Percentiles rank a stretch among this genome's conserved stretches.
These are phyloP conservation scores for Sebastes trivittatus DNA, from an alignment of 2,797 vertebrate species.

Conservation along the genomic window DNA sequence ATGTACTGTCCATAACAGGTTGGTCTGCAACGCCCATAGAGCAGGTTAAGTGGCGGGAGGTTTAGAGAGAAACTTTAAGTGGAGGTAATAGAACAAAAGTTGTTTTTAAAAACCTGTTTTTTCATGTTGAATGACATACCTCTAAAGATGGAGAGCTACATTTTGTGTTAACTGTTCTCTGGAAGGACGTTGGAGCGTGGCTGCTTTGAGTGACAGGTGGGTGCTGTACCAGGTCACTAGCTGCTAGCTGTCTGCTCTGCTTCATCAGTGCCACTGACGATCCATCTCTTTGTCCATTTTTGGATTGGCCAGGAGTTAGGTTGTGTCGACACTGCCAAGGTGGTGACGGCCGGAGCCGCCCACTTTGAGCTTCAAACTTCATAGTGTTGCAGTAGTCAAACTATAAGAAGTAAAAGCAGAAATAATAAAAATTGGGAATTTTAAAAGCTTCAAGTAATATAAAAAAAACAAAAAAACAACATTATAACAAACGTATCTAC, in stretches of 20 bases:
- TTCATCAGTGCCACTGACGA: neutral
- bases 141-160: neutral
- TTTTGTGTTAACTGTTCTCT: neutral
- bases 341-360: neutral
- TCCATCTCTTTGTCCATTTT: neutral
- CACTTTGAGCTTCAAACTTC: neutral
- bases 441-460: too few species aligned
- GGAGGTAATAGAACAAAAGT: neutral
- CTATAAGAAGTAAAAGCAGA: too few species aligned
- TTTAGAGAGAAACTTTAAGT: neutral
- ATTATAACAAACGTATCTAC: too few species aligned
- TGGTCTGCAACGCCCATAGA: neutral
- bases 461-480: too few species aligned
- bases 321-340: neutral
- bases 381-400: too few species aligned
- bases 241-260: too few species aligned
- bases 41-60: neutral
- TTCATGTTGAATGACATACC: neutral
- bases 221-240: neutral
- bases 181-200: neutral
- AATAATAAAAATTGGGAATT: too few species aligned
- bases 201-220: neutral
- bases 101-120: neutral
- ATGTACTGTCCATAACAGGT: conserved; percentile 1
- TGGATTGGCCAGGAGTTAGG: neutral